A percentile compares a stretch with the other conserved stretches of the same genome.
These are phyloP conservation scores for Baronia brevicornis DNA, from an alignment of 2,888 invertebrate species.

Conservation along the genomic window DNA sequence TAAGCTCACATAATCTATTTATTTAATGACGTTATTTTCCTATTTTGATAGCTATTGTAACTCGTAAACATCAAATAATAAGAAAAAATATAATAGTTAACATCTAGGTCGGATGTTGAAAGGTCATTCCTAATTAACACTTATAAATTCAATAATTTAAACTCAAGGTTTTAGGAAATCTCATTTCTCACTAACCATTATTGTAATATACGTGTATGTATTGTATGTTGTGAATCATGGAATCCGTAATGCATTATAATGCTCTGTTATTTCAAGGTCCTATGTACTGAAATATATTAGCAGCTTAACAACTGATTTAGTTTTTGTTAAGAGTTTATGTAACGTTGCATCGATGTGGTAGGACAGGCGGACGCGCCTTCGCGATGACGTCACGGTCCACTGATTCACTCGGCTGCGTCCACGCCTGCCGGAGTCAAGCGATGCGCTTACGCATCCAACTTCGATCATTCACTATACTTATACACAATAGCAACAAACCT, in stretches of 20 bases:
- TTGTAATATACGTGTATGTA: slow-evolving; percentile 10
- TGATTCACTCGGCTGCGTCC: slow-evolving; percentile 52
- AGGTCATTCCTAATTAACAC: slow-evolving; percentile 64
- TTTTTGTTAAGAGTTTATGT: slow-evolving; percentile 2
- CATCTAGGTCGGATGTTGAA: slow-evolving; percentile 61
- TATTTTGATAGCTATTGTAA: too few relatives aligned
- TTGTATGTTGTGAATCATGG: slow-evolving; percentile 10
- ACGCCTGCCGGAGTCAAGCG: slow-evolving; percentile 19
- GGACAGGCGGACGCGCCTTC: slow-evolving; percentile 47
- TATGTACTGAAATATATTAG: slow-evolving; percentile 1
- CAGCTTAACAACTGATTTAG: background rate
- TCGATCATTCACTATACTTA: slow-evolving; percentile 36
- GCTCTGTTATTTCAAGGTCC: slow-evolving; percentile 7
- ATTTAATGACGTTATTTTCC: too few relatives aligned
- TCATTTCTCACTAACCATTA: slow-evolving; percentile 19
- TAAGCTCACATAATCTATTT: background rate
- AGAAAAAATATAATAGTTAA: slow-evolving; percentile 34
- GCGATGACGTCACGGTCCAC: slow-evolving; percentile 50
- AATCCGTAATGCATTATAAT: slow-evolving; percentile 5
- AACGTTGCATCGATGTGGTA: slow-evolving; percentile 25
- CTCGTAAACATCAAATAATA: slow-evolving; percentile 7
- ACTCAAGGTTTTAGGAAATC: slow-evolving; percentile 57
- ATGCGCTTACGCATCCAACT: slow-evolving; percentile 53
- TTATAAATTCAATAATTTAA: slow-evolving; percentile 53
- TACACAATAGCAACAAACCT: slow-evolving; percentile 22